Evolutionary conservation across 2,797 vertebrate genomes (phyloP).

Genomic region (Agapornis canus): DNA sequence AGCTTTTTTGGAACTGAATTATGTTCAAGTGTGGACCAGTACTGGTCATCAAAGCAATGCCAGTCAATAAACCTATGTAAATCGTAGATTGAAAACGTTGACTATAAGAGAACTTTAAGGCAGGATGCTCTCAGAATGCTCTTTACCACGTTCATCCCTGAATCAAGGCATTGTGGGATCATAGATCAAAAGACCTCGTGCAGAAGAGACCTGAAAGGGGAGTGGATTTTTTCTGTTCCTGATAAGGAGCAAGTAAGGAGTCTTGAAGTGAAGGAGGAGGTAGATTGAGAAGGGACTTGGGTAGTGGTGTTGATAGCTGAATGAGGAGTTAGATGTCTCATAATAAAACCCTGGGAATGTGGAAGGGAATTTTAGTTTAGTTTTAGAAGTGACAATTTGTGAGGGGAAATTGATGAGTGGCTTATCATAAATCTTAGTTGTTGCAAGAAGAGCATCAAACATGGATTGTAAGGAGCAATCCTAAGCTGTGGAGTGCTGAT

Average conservation of each 20-base stretch:
- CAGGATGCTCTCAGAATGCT: background rate
- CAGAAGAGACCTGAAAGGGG: background rate
- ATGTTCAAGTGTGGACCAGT: background rate
- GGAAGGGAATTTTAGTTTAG: background rate
- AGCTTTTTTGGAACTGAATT: background rate
- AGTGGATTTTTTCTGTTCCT: background rate
- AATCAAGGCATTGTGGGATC: background rate
- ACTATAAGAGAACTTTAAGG: background rate
- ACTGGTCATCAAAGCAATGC: background rate
- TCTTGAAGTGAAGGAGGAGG: background rate
- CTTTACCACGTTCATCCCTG: background rate
- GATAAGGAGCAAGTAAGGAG: background rate
- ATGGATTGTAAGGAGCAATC: background rate
- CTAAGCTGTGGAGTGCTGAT: background rate
- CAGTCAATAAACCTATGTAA: background rate
- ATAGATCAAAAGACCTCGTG: background rate
- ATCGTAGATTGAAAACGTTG: background rate
- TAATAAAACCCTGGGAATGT: background rate
- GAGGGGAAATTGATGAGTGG: background rate
- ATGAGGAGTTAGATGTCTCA: background rate
- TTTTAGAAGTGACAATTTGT: background rate
- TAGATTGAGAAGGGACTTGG: background rate
- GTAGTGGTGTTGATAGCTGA: background rate
- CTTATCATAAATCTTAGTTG: background rate
- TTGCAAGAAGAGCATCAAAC: background rate